These are phyloP conservation scores for Drosophila subobscura DNA, from an alignment of 1,140 invertebrate species.

Conservation along the genomic window DNA sequence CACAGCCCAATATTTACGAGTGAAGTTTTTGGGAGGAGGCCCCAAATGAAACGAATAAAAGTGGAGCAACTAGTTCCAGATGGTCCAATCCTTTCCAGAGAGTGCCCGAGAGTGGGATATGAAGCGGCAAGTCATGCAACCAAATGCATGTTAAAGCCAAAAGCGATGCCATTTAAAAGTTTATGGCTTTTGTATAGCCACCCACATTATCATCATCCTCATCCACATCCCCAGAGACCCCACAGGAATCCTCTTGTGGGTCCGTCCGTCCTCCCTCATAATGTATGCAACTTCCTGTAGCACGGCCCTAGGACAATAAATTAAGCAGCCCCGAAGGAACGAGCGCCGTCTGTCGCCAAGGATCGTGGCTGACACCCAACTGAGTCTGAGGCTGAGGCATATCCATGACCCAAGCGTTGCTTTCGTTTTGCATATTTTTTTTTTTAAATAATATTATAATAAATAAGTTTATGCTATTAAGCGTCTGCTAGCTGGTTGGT, in stretches of 20 bases:
- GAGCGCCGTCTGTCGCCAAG: conserved; percentile 58
- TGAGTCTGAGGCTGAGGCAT: conserved; percentile 17
- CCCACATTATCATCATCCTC: not conserved
- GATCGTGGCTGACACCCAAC: conserved; percentile 27
- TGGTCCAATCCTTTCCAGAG: conserved; percentile 4
- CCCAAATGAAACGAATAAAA: conserved; percentile 28
- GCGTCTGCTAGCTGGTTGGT: conserved; percentile 50
- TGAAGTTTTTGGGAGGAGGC: conserved; percentile 24
- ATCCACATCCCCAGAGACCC: conserved; percentile 7
- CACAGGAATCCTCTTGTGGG: conserved; percentile 11
- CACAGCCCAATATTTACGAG: conserved; percentile 31
- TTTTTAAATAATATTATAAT: conserved; percentile 77
- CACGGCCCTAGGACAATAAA: conserved; percentile 62
- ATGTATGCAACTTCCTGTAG: conserved; percentile 70
- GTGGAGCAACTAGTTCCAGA: conserved; percentile 50
- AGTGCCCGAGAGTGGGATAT: not conserved
- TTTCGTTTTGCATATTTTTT: conserved; percentile 58
- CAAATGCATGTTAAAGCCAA: conserved; percentile 72
- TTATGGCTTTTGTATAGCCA: conserved; percentile 57
- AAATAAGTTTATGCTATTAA: conserved; percentile 77
- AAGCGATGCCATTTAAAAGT: conserved; percentile 62
- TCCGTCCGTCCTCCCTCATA: conserved; percentile 35
- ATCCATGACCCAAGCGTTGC: conserved; percentile 23
- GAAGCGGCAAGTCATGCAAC: conserved; percentile 33
- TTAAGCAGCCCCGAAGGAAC: conserved; percentile 52